Conservation (phyloP, 2,113 vertebrate species). For the Pyxicephalus adspersus region DNA sequence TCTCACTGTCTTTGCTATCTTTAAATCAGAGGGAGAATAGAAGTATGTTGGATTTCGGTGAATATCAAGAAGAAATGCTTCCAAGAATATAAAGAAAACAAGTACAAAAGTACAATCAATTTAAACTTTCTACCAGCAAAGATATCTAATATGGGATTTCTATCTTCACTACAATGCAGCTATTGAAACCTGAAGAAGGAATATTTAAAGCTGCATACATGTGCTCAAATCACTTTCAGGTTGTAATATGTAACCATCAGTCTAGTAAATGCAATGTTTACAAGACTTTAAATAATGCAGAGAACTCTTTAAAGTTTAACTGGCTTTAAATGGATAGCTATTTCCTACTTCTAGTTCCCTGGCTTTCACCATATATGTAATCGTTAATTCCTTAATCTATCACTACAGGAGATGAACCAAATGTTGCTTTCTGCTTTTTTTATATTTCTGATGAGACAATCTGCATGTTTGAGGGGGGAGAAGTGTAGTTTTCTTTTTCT, state of each 20-base stretch:
- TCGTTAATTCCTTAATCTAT: too few species aligned
- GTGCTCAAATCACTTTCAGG: neutral
- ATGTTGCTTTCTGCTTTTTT: too few species aligned
- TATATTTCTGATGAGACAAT: too few species aligned
- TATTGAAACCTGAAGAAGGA: neutral
- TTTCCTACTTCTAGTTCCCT: too few species aligned
- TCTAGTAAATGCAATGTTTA: neutral
- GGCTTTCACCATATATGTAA: too few species aligned
- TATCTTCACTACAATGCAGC: constrained; percentile 12
- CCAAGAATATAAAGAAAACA: constrained; percentile 55
- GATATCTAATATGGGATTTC: constrained; percentile 10
- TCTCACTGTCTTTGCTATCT: constrained; percentile 48
- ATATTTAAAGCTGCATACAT: neutral
- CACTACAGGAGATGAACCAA: too few species aligned
- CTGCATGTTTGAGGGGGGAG: too few species aligned
- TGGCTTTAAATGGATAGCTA: too few species aligned
- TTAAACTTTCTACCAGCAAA: constrained; percentile 23
- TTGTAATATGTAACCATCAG: neutral
- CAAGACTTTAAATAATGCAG: neutral
- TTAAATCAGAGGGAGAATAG: constrained; percentile 62
- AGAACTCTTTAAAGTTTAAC: neutral
- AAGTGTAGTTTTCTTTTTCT: too few species aligned
- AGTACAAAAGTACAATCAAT: constrained; percentile 33
- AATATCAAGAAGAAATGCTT: constrained; percentile 50
- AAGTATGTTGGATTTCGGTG: constrained; percentile 60